Evolutionary conservation across 2,113 vertebrate genomes (phyloP), one percentile per base, ranked within the genome.

Genomic region (Zosterops borbonicus): DNA sequence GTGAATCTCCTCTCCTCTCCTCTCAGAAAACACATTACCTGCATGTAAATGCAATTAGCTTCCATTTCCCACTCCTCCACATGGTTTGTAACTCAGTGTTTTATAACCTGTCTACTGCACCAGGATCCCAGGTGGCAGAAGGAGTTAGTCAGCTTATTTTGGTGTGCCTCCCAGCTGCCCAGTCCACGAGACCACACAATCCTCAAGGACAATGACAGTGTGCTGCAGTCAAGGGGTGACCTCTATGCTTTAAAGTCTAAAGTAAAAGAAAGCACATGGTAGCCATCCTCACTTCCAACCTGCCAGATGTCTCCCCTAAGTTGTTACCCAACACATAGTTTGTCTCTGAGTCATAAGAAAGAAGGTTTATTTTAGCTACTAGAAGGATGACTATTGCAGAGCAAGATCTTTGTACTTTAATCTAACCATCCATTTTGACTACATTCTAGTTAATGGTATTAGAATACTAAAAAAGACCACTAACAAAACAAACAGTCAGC

Each of bases 21-120:
- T 58, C 67, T 93, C 90, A 70, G 78, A 84, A 92, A 92, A 80
- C 50, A 63, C 35, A 76, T 69, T 91, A 96, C 81, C 94, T 95
- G 75, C 79, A 59, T 63, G 9, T 29, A 90, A 87, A 97, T 53
- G 58, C 63, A 73, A 73, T 65, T 80, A 90, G 35, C 46, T 88
- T 77, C 76, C 50, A 59, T 59, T 90, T 94, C 73, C 73, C 60
- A 89, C 89, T 94, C 92, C 89, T 94, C 86, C 33, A 0, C 55
- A 86, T 60, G 39, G 47, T 47, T 78, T 91, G 21, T 42, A 70
- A 50, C 49, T 74, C 83, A 35, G 41, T 49, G 67, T 70, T 95
- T 90, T 74, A 77, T 62, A 94, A 90, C 53, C 50, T 41, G 37
- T 47, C 71, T 83, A 47, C 75, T 55, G 44, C 35, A 60, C 60